Conservation (phyloP, 1,140 invertebrate genomes). For the Drosophila mojavensis region DNA sequence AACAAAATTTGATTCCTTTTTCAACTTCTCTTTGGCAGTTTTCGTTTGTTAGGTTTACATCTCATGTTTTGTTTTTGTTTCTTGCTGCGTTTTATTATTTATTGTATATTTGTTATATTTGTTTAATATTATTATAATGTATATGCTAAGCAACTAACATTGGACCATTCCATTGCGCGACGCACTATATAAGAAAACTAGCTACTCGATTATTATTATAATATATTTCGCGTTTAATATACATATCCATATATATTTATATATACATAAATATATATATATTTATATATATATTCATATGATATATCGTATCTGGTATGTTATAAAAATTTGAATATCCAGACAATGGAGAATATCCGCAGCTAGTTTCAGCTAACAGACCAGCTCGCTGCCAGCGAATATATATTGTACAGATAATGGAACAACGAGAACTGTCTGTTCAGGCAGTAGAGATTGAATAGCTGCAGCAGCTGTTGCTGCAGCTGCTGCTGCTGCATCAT, state of each 20-base stretch:
- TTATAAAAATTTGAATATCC: slow-evolving; percentile 48
- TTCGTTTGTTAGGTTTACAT: slow-evolving; percentile 71
- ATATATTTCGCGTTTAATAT: slow-evolving; percentile 32
- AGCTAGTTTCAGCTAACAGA: slow-evolving; percentile 29
- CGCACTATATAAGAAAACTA: slow-evolving; percentile 83
- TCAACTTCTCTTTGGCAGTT: slow-evolving; percentile 71
- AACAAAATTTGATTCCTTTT: slow-evolving; percentile 61
- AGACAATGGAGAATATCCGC: not conserved
- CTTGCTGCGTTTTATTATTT: slow-evolving; percentile 39
- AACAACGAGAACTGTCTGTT: slow-evolving; percentile 50
- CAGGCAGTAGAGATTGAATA: slow-evolving; percentile 41
- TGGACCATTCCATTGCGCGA: slow-evolving; percentile 81
- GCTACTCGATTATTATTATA: slow-evolving; percentile 72
- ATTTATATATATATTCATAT: slow-evolving; percentile 15
- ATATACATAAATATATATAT: no score
- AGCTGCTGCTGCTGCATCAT: slow-evolving; percentile 59
- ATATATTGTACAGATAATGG: slow-evolving; percentile 70
- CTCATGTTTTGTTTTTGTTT: slow-evolving; percentile 35
- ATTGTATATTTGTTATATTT: slow-evolving; percentile 35
- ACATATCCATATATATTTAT: slow-evolving; percentile 18
- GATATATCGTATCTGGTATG: slow-evolving; percentile 26
- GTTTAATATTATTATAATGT: slow-evolving; percentile 55
- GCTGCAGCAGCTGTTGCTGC: slow-evolving; percentile 40
- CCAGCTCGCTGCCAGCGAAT: slow-evolving; percentile 50
- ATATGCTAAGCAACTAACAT: slow-evolving; percentile 83